A percentile compares a stretch with the other conserved stretches of the same genome.
These are phyloP conservation scores for Synchiropus splendidus DNA, from an alignment of 2,113 vertebrate genomes.

Conservation along the genomic window DNA sequence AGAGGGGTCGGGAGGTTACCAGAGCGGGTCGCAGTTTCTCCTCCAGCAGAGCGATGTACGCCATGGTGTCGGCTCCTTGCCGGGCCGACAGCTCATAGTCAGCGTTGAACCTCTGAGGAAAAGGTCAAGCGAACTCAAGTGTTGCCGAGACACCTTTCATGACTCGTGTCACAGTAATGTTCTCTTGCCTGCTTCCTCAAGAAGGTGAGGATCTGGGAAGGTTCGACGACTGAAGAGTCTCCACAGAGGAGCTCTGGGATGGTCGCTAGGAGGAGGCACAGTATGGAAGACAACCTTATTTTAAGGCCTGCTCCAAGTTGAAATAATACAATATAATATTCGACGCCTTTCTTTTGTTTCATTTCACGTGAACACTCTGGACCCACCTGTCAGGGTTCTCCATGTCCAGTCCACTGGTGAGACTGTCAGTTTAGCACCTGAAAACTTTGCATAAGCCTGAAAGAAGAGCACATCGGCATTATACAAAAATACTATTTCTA, in stretches of 20 bases:
- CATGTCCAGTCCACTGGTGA: conserved; percentile 79
- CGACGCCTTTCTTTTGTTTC: no score
- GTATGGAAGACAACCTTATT: neutral
- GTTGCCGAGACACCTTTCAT: neutral
- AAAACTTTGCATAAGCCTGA: conserved; percentile 89
- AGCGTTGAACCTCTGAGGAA: conserved; percentile 82
- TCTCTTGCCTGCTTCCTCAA: conserved; percentile 80
- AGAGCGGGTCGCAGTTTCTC: conserved; percentile 87
- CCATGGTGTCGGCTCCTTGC: conserved; percentile 93
- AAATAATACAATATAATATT: no score
- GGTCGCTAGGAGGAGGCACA: conserved; percentile 39
- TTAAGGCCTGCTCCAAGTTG: neutral
- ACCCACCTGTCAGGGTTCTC: conserved; percentile 83
- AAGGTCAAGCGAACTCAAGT: neutral
- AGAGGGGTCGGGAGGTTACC: conserved; percentile 50
- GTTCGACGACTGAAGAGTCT: conserved; percentile 72
- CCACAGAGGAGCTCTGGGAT: conserved; percentile 77
- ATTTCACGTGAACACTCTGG: no score
- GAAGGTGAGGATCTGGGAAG: conserved; percentile 84
- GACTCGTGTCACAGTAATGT: neutral
- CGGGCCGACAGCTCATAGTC: conserved; percentile 89
- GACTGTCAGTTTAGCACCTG: conserved; percentile 77
- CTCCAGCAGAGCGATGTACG: conserved; percentile 90
- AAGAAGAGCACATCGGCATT: conserved; percentile 30
- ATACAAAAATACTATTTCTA: no score